phyloP scores from a whole-genome alignment of 2,113 vertebrate genomes.

The Phoenicopterus ruber region DNA sequence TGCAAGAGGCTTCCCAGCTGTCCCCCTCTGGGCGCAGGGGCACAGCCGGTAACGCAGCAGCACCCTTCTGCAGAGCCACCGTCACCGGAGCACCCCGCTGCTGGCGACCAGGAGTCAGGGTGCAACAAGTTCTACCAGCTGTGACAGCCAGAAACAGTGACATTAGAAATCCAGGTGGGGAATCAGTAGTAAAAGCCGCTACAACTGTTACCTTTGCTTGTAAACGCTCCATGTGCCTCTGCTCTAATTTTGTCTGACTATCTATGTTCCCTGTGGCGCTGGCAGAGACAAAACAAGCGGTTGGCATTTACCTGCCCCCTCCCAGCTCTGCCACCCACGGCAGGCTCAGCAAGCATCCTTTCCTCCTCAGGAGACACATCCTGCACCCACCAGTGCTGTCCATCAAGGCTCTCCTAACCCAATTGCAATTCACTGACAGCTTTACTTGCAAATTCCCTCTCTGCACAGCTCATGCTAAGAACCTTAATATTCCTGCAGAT shows the following conservation, averaged over 20 bases:
- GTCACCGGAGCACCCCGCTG: rapidly evolving
- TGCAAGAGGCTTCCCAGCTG: not conserved
- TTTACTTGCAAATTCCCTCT: conserved; percentile 30
- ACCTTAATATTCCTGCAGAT: conserved; percentile 62
- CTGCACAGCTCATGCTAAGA: conserved; percentile 49
- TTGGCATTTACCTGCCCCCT: not conserved
- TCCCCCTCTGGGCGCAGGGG: rapidly evolving
- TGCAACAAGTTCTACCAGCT: not conserved
- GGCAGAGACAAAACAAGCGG: not conserved
- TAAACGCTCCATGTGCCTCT: rapidly evolving
- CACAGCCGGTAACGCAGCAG: not conserved
- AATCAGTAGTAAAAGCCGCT: not conserved
- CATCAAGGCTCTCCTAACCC: not conserved
- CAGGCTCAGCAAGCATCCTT: not conserved
- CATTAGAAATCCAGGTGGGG: not conserved
- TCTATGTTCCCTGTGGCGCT: not conserved
- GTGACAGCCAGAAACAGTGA: not conserved
- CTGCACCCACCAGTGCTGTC: not conserved
- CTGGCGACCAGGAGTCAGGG: not conserved
- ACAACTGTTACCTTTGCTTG: not conserved
- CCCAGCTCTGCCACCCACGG: not conserved
- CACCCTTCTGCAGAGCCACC: not conserved
- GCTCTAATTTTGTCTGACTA: not conserved
- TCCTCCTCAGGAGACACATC: not conserved
- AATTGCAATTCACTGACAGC: not conserved